Base-by-base conservation (phyloP, 1,140 invertebrate genomes). In the Sycobia sp. region DNA sequence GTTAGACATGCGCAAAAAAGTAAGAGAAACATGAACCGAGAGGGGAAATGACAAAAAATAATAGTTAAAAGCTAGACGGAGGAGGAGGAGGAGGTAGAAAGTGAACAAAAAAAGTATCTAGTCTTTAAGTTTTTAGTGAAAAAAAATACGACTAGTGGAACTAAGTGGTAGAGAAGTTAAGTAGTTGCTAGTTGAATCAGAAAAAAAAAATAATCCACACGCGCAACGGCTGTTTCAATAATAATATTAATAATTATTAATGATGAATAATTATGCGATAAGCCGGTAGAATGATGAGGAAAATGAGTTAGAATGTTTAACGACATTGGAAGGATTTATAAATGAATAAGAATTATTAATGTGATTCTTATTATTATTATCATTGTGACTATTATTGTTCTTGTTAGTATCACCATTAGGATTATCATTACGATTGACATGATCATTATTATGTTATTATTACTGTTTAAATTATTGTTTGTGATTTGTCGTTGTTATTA, bases 191-290 rank as follows among this genome's bases (percentile, higher is more conserved):
- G 74, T 55, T 65, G 32, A 65, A 41, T 58, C 46, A 63, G 27
- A 58, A 44, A 55, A 49, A 58, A 38, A 50, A 32, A 32, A 11
- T 32, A 32, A 32, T 44, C 23, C 55, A 64, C 62, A 68, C 67
- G 73, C 75, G 74, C 73, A 72, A 77, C 72, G 73, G 74, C 72
- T 80, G 76, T 78, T 79, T 79, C 76, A 76, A 79, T 77, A 76
- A 76, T 73, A 43, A 60, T 60, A 60, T 58, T 64, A 64, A 64
- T 56, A 50, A 50, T 27, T 44, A 62, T 54, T 54, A 62, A 53
- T 54, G 34, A 54, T 53, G 46, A 41, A 61, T 39, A 47, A 47
- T 54, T 62, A 62, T 23, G 49, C 14, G 29, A 51, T 41, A 23
- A 44, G 20, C 22, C 13, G 10, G 39, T n/a, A n/a, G n/a, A n/a